Evolutionary conservation across 2,888 invertebrate genomes (phyloP).

Genomic region (Flexamia atlantica): DNA sequence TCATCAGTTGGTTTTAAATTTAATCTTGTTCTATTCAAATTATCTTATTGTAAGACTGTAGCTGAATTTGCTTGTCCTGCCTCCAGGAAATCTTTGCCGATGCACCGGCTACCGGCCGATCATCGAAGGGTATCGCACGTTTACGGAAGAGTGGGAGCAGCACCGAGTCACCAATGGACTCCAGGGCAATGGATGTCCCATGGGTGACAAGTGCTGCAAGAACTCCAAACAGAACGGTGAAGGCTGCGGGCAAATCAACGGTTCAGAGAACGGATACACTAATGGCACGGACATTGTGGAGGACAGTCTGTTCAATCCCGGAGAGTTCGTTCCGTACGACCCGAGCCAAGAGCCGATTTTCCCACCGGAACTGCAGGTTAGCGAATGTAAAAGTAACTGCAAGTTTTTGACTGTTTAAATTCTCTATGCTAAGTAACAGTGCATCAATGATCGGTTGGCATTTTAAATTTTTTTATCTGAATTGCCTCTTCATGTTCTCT

Average conservation of each 20-base stretch:
- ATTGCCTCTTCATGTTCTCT: too few relatives aligned
- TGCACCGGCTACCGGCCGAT: slow-evolving; percentile 98
- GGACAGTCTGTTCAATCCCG: slow-evolving; percentile 77
- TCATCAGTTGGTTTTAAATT: too few relatives aligned
- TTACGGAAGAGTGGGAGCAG: slow-evolving; percentile 86
- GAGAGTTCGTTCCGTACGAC: slow-evolving; percentile 85
- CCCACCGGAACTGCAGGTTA: slow-evolving; percentile 89
- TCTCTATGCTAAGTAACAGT: too few relatives aligned
- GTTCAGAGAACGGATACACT: slow-evolving; percentile 64
- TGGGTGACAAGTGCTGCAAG: slow-evolving; percentile 85
- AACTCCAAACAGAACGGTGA: slow-evolving; percentile 40
- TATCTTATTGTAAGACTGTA: too few relatives aligned
- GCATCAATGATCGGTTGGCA: too few relatives aligned
- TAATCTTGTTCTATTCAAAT: too few relatives aligned
- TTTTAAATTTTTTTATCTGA: too few relatives aligned
- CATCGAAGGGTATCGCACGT: slow-evolving; percentile 92
- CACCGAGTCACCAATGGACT: slow-evolving; percentile 72
- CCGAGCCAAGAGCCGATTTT: slow-evolving; percentile 94
- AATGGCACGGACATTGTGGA: slow-evolving; percentile 40
- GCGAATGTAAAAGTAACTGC: too few relatives aligned
- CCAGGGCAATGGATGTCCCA: slow-evolving; percentile 75
- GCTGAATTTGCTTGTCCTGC: too few relatives aligned
- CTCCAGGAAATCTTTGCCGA: slow-evolving; percentile 86
- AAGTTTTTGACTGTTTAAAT: too few relatives aligned
- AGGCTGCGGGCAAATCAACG: slow-evolving; percentile 67